Percentiles rank a stretch among this genome's conserved stretches.
Evolutionary conservation across 92 coral and sea anemone species (phyloP).

Genomic region (Actinernus sp.): DNA sequence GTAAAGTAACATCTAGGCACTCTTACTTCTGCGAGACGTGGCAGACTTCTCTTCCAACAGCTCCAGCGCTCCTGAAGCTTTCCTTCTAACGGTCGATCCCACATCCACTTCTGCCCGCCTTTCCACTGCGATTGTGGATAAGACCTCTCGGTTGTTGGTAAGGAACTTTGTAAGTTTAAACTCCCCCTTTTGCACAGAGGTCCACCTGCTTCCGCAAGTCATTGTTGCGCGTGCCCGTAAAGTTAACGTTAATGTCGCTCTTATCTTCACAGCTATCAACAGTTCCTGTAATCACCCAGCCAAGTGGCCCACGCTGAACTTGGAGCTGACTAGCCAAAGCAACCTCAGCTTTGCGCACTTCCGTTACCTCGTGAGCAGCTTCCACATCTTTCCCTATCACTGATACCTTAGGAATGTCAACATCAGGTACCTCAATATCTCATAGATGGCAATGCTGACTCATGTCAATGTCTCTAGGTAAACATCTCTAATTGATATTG

Average conservation of each 20-base stretch:
- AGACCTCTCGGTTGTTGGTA: too few relatives aligned
- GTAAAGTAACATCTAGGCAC: too few relatives aligned
- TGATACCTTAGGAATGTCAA: neutral
- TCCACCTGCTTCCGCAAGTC: neutral
- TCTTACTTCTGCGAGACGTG: too few relatives aligned
- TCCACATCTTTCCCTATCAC: neutral
- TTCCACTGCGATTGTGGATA: too few relatives aligned
- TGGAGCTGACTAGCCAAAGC: neutral
- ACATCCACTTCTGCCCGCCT: too few relatives aligned
- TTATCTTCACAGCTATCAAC: neutral
- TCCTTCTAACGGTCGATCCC: slow-evolving; percentile 19
- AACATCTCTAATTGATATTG: neutral
- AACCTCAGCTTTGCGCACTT: too few relatives aligned
- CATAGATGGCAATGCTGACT: neutral
- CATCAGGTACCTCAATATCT: neutral
- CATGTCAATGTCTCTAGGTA: neutral
- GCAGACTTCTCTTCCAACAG: too few relatives aligned
- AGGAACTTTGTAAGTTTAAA: too few relatives aligned
- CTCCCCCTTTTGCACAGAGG: too few relatives aligned
- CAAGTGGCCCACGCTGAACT: neutral
- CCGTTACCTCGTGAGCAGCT: neutral
- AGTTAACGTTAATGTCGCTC: neutral
- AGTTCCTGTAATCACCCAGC: neutral
- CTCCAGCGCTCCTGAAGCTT: too few relatives aligned
- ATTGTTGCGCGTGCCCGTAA: neutral